Base-by-base conservation (phyloP, 2,888 invertebrate genomes). In the Thymelicus lineola region DNA sequence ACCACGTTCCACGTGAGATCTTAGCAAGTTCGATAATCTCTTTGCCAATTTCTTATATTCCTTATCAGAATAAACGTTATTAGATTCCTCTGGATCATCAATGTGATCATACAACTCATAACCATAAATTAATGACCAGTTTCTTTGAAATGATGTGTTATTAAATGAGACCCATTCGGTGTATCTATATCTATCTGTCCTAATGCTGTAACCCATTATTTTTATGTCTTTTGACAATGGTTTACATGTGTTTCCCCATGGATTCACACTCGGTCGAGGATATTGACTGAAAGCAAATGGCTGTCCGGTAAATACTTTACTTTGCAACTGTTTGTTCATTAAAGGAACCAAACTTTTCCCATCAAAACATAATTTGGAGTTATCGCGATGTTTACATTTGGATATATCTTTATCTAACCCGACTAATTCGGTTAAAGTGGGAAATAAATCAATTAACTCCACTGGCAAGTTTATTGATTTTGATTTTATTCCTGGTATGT, bases 151-250 rank as follows among this genome's bases (percentile, higher is more conserved):
- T 74, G 89, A 85, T 66, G 86, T 89, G 69, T 94, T 88, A 88
- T 96, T 94, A 90, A 97, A 98, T 53, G 92, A 87, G 45, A 97
- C 91, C 98, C 98, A 98, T 83, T 97, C 96, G 0, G 97, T 97
- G 82, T 97, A 98, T 71, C 98, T 95, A 85, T 95, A 96, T 70
- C 92, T 85, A 66, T 90, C 83, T 7, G 97, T 97, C 82, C 96
- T 94, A 75, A 98, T 91, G n/a, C 97, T 96, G 84, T 98, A 98
- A 0, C 98, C 98, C 98, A 98, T 98, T 72, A 97, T 96, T 82
- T 94, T 96, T 53, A 98, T 98, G 66, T 97, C 91, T 66, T 94
- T 94, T 20, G 97, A 85, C 61, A 93, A 94, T 12, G 98, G 98
- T 81, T 97, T 95, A 82, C 98, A 98, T 60, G 97, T 97, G 80